These are phyloP conservation scores for Pomatorhinus ruficollis DNA, from an alignment of 2,113 vertebrate genomes.

Conservation along the genomic window DNA sequence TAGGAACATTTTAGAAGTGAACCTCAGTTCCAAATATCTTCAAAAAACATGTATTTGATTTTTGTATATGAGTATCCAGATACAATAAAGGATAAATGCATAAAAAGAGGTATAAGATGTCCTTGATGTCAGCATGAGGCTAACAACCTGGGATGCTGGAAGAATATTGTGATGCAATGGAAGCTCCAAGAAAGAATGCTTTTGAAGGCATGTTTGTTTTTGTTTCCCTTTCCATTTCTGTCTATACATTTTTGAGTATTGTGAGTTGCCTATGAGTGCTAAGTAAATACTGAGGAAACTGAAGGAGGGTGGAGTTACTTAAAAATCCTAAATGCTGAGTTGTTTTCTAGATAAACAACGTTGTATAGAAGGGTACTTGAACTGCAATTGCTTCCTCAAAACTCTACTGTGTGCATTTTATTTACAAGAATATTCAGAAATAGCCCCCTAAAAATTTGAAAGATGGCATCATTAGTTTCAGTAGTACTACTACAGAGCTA, in stretches of 20 bases:
- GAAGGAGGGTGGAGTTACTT: neutral
- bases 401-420: neutral
- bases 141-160: neutral
- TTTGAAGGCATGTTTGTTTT: neutral
- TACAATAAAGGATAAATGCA: fast-evolving
- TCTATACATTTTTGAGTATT: neutral
- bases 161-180: neutral
- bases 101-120: neutral
- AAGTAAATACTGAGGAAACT: neutral
- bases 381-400: neutral
- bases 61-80: neutral
- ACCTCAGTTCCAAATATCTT: neutral
- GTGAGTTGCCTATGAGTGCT: neutral
- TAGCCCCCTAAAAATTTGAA: neutral
- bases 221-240: neutral
- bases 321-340: neutral
- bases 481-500: neutral
- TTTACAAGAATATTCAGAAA: neutral
- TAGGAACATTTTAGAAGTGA: neutral
- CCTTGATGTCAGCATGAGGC: neutral
- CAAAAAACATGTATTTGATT: neutral
- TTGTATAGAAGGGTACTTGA: neutral
- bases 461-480: neutral
- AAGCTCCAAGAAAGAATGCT: neutral
- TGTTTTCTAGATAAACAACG: neutral